Conservation (phyloP, 2,113 vertebrate species). For the Castor canadensis region DNA sequence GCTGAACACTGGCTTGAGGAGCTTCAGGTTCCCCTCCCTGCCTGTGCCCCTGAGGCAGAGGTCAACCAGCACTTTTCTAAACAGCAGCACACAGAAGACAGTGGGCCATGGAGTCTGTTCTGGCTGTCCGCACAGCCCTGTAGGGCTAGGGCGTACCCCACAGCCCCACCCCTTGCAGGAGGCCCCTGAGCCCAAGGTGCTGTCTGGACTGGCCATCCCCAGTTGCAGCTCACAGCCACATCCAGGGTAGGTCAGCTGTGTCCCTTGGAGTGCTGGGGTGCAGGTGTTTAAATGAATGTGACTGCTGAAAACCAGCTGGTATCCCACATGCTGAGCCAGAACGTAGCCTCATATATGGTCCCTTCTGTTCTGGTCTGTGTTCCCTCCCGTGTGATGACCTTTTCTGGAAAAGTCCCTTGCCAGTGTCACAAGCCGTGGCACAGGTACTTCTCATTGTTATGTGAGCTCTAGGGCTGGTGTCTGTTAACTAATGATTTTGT, state of each 20-base stretch:
- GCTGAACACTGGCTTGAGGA: rapidly evolving
- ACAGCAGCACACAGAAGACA: not conserved
- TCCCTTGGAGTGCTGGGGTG: not conserved
- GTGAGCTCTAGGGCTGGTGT: not conserved
- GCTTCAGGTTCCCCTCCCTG: not conserved
- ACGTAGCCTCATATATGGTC: rapidly evolving
- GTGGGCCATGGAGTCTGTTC: not conserved
- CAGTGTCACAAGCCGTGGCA: rapidly evolving
- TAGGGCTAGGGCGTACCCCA: not conserved
- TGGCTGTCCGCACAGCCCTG: not conserved
- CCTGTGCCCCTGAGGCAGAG: not conserved
- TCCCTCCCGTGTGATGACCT: not conserved
- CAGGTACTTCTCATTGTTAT: not conserved
- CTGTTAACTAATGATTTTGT: not conserved
- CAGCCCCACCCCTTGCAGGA: too few relatives aligned
- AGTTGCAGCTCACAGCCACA: not conserved
- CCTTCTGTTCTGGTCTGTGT: not conserved
- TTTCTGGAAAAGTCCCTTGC: not conserved
- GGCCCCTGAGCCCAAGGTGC: not conserved
- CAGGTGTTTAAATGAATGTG: too few relatives aligned
- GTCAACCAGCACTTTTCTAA: not conserved
- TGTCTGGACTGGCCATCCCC: not conserved
- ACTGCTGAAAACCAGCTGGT: not conserved
- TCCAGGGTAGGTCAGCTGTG: too few relatives aligned
- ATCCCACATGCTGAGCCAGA: rapidly evolving